These are phyloP conservation scores for Enteromius afrohamiltoni DNA, from an alignment of 2,797 vertebrate species.

Conservation along the genomic window DNA sequence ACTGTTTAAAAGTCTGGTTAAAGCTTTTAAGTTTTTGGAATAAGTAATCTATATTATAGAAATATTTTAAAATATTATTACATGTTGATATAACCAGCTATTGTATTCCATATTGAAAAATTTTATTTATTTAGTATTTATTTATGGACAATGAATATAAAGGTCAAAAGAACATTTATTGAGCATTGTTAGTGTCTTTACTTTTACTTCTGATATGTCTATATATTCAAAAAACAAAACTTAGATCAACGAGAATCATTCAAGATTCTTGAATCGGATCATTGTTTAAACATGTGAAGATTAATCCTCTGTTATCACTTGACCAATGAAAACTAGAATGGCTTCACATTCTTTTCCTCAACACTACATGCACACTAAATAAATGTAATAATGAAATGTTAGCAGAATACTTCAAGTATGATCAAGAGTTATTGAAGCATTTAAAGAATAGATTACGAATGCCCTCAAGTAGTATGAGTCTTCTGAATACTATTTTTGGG, in stretches of 20 bases:
- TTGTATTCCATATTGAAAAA: background rate
- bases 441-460: background rate
- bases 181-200: background rate
- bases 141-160: background rate
- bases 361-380: background rate
- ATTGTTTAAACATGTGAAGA: background rate
- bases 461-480: conserved; percentile 17
- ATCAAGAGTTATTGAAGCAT: background rate
- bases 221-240: background rate
- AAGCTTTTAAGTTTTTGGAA: background rate
- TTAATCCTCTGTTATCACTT: background rate
- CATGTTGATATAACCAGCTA: background rate
- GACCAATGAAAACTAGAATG: background rate
- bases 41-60: background rate
- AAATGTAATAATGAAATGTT: background rate
- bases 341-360: background rate
- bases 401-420: background rate
- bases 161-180: background rate
- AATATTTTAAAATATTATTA: background rate
- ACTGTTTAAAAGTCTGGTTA: background rate
- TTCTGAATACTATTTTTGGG: conserved; percentile 44
- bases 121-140: background rate
- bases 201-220: too few relatives aligned
- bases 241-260: background rate
- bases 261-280: background rate